phyloP scores from a whole-genome alignment of 1,140 invertebrate genomes.

The Drosophila watanabei region DNA sequence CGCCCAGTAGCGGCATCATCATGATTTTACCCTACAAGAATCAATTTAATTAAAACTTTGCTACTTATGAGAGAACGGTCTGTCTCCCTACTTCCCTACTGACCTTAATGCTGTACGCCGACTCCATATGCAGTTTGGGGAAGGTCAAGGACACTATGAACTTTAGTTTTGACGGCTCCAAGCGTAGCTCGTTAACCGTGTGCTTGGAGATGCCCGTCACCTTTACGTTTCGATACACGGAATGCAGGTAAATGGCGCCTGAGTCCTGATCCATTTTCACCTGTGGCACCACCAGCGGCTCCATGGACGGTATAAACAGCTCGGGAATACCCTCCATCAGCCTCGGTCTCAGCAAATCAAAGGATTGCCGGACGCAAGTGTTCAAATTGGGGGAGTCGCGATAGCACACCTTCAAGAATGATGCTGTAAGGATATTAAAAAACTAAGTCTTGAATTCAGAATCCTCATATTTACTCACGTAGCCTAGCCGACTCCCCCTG shows the following conservation, averaged over 20 bases:
- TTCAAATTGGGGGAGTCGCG: conserved; percentile 88
- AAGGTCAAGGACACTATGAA: conserved; percentile 87
- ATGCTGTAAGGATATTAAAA: conserved; percentile 86
- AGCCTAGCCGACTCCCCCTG: conserved; percentile 23
- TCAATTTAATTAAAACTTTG: background rate
- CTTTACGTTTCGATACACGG: conserved; percentile 70
- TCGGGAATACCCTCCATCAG: conserved; percentile 88
- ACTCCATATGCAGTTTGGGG: conserved; percentile 87
- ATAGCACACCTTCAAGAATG: conserved; percentile 89
- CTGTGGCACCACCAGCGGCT: conserved; percentile 87
- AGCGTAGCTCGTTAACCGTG: conserved; percentile 77
- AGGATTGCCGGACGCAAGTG: conserved; percentile 87
- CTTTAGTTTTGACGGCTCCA: conserved; percentile 86
- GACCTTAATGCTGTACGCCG: conserved; percentile 87
- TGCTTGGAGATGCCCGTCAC: conserved; percentile 75
- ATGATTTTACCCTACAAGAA: conserved; percentile 87
- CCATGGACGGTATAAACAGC: conserved; percentile 88
- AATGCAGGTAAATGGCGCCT: conserved; percentile 78
- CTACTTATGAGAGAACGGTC: too few relatives aligned
- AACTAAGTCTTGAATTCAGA: background rate
- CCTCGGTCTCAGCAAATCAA: conserved; percentile 86
- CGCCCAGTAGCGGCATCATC: conserved; percentile 88
- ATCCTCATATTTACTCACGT: conserved; percentile 53
- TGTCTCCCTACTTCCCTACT: conserved; percentile 75
- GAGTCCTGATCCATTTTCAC: conserved; percentile 85